phyloP scores from a whole-genome alignment of 2,797 vertebrate species.

The Pachyuromys duprasi region DNA sequence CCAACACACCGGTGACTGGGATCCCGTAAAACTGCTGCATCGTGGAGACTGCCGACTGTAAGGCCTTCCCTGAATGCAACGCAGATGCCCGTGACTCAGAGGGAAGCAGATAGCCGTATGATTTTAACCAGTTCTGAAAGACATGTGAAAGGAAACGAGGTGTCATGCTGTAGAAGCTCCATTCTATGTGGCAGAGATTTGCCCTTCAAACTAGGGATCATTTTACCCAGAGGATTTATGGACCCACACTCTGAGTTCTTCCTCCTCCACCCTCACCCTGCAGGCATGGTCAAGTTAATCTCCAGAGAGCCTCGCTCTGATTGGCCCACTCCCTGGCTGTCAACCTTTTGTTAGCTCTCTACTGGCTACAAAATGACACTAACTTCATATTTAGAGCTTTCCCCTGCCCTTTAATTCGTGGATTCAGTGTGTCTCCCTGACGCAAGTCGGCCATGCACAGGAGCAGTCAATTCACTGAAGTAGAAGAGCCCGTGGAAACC shows the following conservation, averaged over 20 bases:
- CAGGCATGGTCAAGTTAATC: neutral
- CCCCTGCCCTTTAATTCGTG: neutral
- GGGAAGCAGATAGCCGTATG: constrained; percentile 94
- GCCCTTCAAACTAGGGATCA: neutral
- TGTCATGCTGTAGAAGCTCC: constrained; percentile 42
- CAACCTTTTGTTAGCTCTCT: neutral
- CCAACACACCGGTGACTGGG: constrained; percentile 94
- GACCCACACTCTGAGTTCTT: neutral
- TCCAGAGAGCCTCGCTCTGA: constrained; percentile 45
- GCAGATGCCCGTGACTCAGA: constrained; percentile 92
- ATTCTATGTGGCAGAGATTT: neutral
- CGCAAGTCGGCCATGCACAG: neutral
- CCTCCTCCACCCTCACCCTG: neutral
- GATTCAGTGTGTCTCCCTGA: neutral
- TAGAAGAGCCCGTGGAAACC: neutral
- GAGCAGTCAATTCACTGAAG: neutral
- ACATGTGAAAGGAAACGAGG: constrained; percentile 74
- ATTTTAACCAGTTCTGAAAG: constrained; percentile 94
- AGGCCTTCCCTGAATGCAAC: constrained; percentile 93
- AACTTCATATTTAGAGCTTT: constrained; percentile 40
- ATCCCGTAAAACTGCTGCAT: constrained; percentile 97
- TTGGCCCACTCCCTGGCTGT: neutral
- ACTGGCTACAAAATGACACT: constrained; percentile 38
- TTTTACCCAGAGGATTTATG: neutral
- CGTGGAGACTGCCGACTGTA: constrained; percentile 94